Evolutionary conservation across 2,888 invertebrate species (phyloP).

Genomic region (Campoplex capitator): DNA sequence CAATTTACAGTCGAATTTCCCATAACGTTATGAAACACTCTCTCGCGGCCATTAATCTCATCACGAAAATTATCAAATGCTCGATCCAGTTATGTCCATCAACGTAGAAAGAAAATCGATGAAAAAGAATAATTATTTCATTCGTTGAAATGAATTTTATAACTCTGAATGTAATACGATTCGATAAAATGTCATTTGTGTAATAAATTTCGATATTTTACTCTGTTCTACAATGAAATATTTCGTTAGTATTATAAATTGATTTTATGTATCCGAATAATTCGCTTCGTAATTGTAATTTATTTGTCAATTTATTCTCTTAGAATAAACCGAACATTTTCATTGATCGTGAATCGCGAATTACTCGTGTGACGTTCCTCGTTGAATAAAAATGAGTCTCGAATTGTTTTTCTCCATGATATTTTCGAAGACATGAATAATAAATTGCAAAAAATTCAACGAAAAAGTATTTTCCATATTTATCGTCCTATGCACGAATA

Average conservation of each 20-base stretch:
- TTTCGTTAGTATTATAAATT: background rate
- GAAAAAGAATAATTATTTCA: background rate
- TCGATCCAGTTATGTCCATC: background rate
- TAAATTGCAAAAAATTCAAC: background rate
- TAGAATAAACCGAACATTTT: background rate
- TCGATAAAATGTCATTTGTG: background rate
- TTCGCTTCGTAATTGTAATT: background rate
- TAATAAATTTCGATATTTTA: background rate
- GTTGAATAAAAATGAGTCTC: background rate
- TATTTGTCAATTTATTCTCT: background rate
- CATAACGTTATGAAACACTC: background rate
- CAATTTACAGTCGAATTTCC: background rate
- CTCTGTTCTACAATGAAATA: background rate
- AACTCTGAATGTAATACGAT: background rate
- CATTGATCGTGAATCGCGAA: background rate
- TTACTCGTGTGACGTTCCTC: background rate
- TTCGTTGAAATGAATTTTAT: background rate
- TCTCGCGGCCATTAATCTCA: background rate
- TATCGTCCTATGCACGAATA: background rate
- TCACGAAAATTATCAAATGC: background rate
- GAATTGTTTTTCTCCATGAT: background rate
- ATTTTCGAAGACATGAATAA: background rate
- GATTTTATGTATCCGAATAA: background rate
- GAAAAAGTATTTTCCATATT: background rate
- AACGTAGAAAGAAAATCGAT: background rate